phyloP scores from a whole-genome alignment of 2,797 vertebrate genomes.

The Acanthurus tractus region DNA sequence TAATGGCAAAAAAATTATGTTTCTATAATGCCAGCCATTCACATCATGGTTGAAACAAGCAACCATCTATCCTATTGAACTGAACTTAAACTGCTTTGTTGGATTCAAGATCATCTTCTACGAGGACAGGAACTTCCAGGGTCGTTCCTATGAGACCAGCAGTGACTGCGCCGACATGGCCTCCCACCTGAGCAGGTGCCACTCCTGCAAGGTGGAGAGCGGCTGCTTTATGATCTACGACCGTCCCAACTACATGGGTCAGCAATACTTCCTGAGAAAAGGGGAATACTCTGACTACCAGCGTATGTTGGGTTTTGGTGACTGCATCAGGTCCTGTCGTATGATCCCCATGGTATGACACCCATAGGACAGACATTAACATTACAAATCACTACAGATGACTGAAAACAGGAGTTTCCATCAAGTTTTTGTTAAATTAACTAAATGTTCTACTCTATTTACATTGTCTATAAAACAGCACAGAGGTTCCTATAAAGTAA shows the following conservation, averaged over 20 bases:
- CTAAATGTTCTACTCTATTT: not conserved
- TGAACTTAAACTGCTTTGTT: conserved; percentile 1
- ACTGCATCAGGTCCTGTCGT: conserved; percentile 75
- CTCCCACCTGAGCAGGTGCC: conserved; percentile 66
- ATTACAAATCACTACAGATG: not conserved
- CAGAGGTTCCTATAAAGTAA: conserved; percentile 69
- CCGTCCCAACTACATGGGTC: conserved; percentile 69
- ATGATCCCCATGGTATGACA: conserved; percentile 68
- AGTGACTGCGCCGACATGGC: conserved; percentile 79
- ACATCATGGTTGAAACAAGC: not conserved
- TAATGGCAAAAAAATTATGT: not conserved
- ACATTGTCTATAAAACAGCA: conserved; percentile 51
- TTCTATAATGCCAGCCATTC: not conserved
- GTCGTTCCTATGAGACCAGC: conserved; percentile 76
- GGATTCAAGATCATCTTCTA: conserved; percentile 71
- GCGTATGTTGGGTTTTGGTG: conserved; percentile 71
- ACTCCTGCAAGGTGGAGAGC: conserved; percentile 73
- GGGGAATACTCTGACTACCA: conserved; percentile 78
- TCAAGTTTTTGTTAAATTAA: not conserved
- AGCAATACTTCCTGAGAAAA: conserved; percentile 70
- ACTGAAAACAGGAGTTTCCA: not conserved
- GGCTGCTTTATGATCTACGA: conserved; percentile 80
- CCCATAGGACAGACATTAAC: not conserved
- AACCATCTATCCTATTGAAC: not conserved
- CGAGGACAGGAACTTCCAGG: conserved; percentile 76